Evolutionary conservation across 35 echinoderm and acorn worm species (phyloP), one percentile per base, ranked within the genome.

Genomic region (Diadema setosum): DNA sequence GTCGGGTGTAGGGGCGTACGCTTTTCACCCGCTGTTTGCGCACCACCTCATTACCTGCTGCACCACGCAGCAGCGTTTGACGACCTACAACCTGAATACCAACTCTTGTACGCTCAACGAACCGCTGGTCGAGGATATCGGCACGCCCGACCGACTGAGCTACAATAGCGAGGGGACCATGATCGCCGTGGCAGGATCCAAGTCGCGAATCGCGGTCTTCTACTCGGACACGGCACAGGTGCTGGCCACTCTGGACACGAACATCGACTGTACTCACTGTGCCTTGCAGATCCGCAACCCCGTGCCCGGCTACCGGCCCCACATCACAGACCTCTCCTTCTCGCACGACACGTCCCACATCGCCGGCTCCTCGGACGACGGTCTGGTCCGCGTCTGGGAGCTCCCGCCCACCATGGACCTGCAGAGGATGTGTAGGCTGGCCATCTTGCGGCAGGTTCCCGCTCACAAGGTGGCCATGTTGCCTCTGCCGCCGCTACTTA

Each of bases 281-380:
- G 89, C 93, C 60, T 82, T 91, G 46, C 89, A 95, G 45, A 78
- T 91, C 33, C 70, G 70, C 64, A 73, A 63, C 48, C 82, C 83
- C 31, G 70, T 84, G 34, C 30, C 40, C 89, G 52, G 52, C 76
- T 59, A 20, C 63, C 31, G 80, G 67, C 82, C 61, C 89, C 21
- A 91, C 93, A 75, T 81, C 91, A 37, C 84, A 83, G 16, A 86
- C 60, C 45, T 88, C 6, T 91, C 75, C 17, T 97, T 97, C 39
- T 84, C 91, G 75, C 91, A 97, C 73, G 87, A 93, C 82, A 83
- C 91, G 24, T 82, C 84, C 39, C 90, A 92, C 67, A 35, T 96
- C 36, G 90, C 90, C 4, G 86, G 81, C n/a, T 89, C 94, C 15
- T 93, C 95, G 25, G 82, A 65, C 11, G 95, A 92, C 46, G 91